These are phyloP conservation scores for Frankliniella fusca DNA, from an alignment of 2,888 invertebrate genomes.

Conservation along the genomic window DNA sequence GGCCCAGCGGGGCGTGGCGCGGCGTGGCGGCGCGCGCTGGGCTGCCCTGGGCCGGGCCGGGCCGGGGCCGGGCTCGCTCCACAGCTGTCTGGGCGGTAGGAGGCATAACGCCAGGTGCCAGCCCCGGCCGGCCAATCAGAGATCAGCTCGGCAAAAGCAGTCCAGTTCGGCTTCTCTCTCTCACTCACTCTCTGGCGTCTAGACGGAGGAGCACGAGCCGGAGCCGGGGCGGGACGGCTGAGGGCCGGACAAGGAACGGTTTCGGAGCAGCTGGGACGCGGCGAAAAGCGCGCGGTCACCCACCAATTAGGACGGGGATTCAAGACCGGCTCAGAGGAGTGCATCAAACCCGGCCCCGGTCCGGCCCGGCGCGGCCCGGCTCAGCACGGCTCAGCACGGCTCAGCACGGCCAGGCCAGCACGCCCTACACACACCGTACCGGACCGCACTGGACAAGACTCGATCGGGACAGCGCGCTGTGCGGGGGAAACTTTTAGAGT, in stretches of 20 bases:
- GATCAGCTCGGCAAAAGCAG: conserved; percentile 4
- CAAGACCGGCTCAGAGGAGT: neutral
- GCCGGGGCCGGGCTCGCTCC: neutral
- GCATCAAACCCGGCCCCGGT: neutral
- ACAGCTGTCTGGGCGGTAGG: neutral
- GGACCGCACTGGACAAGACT: neutral
- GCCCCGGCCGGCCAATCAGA: conserved; percentile 6
- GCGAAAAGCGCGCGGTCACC: conserved; percentile 13
- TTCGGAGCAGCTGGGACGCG: conserved; percentile 20
- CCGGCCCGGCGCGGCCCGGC: neutral
- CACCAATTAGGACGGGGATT: conserved; percentile 17
- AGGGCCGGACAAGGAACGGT: conserved; percentile 1
- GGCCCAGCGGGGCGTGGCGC: neutral
- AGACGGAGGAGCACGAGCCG: neutral
- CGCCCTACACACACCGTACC: no score
- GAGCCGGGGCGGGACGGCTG: neutral
- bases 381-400: neutral
- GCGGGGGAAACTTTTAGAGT: neutral
- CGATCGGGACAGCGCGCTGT: neutral
- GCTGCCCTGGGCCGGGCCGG: neutral
- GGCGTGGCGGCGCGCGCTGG: neutral
- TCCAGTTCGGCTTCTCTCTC: neutral
- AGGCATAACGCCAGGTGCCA: conserved; percentile 21
- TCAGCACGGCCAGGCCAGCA: neutral
- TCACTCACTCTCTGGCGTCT: neutral